Base-by-base conservation (phyloP, 1,140 invertebrate species). In the Samia ricini region DNA sequence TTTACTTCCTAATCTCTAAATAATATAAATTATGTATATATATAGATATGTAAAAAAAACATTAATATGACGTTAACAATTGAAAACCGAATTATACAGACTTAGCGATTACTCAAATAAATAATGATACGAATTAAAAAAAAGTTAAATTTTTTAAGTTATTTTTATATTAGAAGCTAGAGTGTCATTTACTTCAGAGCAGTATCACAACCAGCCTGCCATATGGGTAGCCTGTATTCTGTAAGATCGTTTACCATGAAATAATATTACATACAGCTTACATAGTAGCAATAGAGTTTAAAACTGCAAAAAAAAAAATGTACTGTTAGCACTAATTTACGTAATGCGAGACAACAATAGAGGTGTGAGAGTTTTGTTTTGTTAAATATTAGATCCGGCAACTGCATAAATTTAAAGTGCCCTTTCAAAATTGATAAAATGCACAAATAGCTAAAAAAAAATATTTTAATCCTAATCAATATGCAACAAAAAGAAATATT, bases 201-300 rank as follows among this genome's bases (percentile, higher is more conserved):
- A 36, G 29, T 36, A 57, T 57, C 56, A 57, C 56, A 57, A 57
- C 56, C 56, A 57, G 56, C 18, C 56, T 33, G 29, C 56, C 26
- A 55, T 24, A 24, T 55, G 24, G 22, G 56, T 57, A 36, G 56
- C 56, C 56, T 57, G 4, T 42, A 15, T 42, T 49, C 24, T 23
- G 12, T 42, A 57, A 57, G 56, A 26, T 57, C 56, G 42, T 36
- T 42, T 57, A 55, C 52, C 6, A 42, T 20, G 19, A 29, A 57
- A 57, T 10, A 57, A 36, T 55, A 57, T 36, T 18, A 57, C 56
- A 36, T 36, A 57, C 4, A 29, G 29, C 29, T 42, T 42, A 42
- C 33, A 12, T 20, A 10, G n/a, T 33, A 36, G 18, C 6, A 15
- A 57, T 57, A 57, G 29, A 19, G 56, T 57, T 19, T n/a, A n/a